phyloP scores from a whole-genome alignment of 2,888 invertebrate genomes.

The Hirudinaria manillensis region DNA sequence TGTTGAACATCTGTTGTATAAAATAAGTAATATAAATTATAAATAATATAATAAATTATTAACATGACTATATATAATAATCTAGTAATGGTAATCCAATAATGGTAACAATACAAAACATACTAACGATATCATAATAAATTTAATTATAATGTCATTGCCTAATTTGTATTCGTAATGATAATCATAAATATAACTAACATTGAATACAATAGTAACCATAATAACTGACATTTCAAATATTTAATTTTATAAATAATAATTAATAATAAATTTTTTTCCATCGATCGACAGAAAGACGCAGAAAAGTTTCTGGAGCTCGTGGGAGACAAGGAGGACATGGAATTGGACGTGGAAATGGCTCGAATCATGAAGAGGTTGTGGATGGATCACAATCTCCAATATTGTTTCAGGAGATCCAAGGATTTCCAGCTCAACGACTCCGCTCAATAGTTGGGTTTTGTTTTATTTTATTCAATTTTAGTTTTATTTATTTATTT shows the following conservation, averaged over 20 bases:
- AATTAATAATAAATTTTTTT: neutral
- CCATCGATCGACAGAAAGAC: neutral
- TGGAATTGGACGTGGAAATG: neutral
- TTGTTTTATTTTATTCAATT: neutral
- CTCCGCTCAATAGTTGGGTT: conserved; percentile 28
- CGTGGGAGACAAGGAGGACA: conserved; percentile 17
- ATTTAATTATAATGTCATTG: no score
- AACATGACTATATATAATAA: neutral
- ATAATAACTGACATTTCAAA: no score
- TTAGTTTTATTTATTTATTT: neutral
- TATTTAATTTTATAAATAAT: no score
- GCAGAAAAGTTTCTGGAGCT: neutral
- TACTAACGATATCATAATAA: no score
- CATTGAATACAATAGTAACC: no score
- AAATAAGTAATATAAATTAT: neutral
- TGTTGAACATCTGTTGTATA: neutral
- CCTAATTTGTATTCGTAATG: no score
- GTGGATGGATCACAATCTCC: conserved; percentile 14
- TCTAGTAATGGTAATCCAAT: neutral
- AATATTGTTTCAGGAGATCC: conserved; percentile 21
- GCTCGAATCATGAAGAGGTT: conserved; percentile 3
- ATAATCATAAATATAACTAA: no score
- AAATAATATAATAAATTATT: neutral
- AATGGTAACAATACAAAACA: no score
- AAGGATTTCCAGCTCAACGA: conserved; percentile 32